Percentiles rank a stretch among this genome's conserved stretches.
Conservation (phyloP, 2,888 invertebrate species). For the Nasonovia ribisnigri region DNA sequence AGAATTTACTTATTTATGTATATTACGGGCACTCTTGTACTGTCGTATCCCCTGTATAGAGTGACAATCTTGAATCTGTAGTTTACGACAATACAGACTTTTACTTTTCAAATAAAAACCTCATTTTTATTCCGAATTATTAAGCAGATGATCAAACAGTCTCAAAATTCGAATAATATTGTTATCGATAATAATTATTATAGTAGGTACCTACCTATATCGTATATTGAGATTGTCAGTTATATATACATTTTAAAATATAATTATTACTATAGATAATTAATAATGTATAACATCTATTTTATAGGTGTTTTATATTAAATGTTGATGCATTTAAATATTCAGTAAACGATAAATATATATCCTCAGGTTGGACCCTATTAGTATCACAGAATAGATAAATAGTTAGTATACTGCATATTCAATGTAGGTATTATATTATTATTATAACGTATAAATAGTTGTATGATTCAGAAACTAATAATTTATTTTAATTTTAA, state of each 20-base stretch:
- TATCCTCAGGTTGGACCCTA: too few relatives aligned
- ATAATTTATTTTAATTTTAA: background rate
- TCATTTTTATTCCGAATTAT: background rate
- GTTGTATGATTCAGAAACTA: background rate
- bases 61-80: too few relatives aligned
- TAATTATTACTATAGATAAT: background rate
- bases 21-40: background rate
- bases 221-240: slow-evolving; percentile 2
- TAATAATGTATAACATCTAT: background rate
- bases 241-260: background rate
- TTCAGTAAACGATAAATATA: background rate
- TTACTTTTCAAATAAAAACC: background rate
- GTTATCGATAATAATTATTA: background rate
- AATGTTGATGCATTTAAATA: background rate
- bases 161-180: background rate
- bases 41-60: too few relatives aligned
- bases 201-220: background rate
- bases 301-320: too few relatives aligned
- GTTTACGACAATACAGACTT: background rate
- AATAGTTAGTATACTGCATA: too few relatives aligned
- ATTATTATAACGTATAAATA: background rate
- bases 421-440: background rate
- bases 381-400: too few relatives aligned
- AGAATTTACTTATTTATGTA: background rate
- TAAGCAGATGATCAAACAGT: too few relatives aligned